Evolutionary conservation across 2,888 invertebrate species (phyloP).

Genomic region (Lydus trimaculatus): DNA sequence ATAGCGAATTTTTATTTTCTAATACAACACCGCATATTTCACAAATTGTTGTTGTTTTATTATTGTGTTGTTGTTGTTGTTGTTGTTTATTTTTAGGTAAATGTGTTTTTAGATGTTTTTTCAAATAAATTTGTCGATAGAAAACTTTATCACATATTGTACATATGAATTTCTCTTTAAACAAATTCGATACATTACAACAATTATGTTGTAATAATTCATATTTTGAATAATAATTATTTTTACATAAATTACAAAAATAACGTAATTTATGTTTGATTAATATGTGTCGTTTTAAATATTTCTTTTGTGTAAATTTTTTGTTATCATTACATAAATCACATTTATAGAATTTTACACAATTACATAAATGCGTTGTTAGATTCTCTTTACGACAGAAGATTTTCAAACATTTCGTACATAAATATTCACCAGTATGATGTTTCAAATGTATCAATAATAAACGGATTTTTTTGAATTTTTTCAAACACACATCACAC

Average conservation of each 20-base stretch:
- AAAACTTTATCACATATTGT: constrained; percentile 48
- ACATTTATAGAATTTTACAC: constrained; percentile 42
- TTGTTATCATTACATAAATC: constrained; percentile 44
- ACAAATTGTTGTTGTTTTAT: constrained; percentile 35
- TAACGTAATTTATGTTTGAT: constrained; percentile 49
- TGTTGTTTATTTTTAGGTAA: constrained; percentile 18
- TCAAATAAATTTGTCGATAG: constrained; percentile 42
- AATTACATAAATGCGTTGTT: constrained; percentile 52
- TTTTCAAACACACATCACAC: constrained; percentile 55
- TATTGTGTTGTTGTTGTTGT: not conserved
- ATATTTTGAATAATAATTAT: constrained; percentile 42
- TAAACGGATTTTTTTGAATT: constrained; percentile 44
- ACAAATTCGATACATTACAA: constrained; percentile 32
- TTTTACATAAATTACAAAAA: constrained; percentile 46
- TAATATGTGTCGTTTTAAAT: constrained; percentile 60
- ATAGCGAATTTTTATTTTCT: constrained; percentile 36
- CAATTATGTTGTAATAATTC: constrained; percentile 49
- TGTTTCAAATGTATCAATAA: constrained; percentile 60
- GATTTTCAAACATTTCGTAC: constrained; percentile 59
- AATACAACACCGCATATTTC: constrained; percentile 44
- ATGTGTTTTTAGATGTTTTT: constrained; percentile 47
- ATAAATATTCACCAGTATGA: constrained; percentile 63
- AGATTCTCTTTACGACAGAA: constrained; percentile 61
- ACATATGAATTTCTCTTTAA: constrained; percentile 46
- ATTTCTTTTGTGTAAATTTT: constrained; percentile 59